Evolutionary conservation across 2,888 invertebrate species (phyloP), one percentile per base, ranked within the genome.

Genomic region (Deilephila elpenor): DNA sequence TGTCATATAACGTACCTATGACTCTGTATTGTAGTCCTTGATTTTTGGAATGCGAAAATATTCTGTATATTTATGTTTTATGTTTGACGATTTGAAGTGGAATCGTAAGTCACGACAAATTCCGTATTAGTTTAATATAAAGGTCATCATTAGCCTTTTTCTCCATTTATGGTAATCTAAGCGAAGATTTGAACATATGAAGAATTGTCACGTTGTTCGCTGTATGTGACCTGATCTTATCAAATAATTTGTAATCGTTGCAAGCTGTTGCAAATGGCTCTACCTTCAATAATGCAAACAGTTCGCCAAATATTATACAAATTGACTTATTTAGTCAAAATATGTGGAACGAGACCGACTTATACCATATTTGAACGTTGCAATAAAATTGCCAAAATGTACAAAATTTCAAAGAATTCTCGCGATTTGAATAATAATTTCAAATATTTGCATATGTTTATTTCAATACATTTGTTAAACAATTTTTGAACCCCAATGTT

Each of bases 381-480:
- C 14, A 51, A 67, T 64, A 64, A 25, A 64, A 64, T 64, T 64
- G 64, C 37, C 14, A 64, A 44, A 51, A 11, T 44, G 25, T 37
- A 37, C 20, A 67, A 5, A 25, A 60, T 51, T 51, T 51, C 67
- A 51, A 67, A 25, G 25, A 67, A 25, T 17, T 44, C 44, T n/a
- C 67, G 67, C 25, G 51, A 51, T 67, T 67, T 44, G 44, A 67
- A 67, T 67, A 67, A 37, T 37, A 62, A 62, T 67, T 25, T 25
- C 6, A 25, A 51, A 25, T 44, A 44, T 67, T 51, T 25, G 67
- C 25, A 51, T 29, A 67, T 51, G n/a, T 17, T 67, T 17, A 59
- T 20, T 64, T 44, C 14, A 19, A 62, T 19, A 7, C 3, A 34
- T 34, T 34, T 34, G 34, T 64, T 64, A n/a, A n/a, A n/a, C n/a